Percentiles rank a stretch among this genome's conserved stretches.
phyloP scores from a whole-genome alignment of 1,140 invertebrate species.

The Rhynchophorus ferrugineus region DNA sequence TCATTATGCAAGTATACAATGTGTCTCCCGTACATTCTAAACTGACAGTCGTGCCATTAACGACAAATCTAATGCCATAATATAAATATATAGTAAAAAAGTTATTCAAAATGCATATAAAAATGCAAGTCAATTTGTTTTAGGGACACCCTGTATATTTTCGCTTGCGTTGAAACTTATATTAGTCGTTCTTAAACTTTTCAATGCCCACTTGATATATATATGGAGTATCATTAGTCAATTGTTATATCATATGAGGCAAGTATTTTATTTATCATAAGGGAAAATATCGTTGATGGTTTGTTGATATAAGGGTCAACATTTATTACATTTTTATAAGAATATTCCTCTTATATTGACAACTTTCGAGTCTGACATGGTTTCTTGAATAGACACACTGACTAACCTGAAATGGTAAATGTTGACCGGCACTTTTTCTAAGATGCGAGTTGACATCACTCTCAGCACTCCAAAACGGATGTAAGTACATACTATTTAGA shows the following conservation, averaged over 20 bases:
- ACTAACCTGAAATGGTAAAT: background rate
- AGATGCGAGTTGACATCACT: constrained; percentile 5
- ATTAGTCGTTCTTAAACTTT: too few species aligned
- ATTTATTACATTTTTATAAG: background rate
- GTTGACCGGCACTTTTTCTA: constrained; percentile 6
- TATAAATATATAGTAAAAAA: too few species aligned
- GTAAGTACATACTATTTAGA: constrained; percentile 15
- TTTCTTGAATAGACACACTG: background rate
- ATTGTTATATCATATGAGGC: background rate
- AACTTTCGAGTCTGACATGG: background rate
- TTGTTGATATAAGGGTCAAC: background rate
- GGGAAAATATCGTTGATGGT: background rate
- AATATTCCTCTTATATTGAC: background rate
- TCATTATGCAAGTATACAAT: background rate
- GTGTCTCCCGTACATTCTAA: background rate
- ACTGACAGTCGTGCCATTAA: too few species aligned
- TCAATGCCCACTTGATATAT: too few species aligned
- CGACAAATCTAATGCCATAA: too few species aligned
- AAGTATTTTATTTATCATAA: background rate
- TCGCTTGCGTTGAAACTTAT: too few species aligned
- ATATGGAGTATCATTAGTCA: background rate
- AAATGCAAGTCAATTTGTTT: too few species aligned
- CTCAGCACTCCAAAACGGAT: constrained; percentile 12
- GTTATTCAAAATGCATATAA: too few species aligned
- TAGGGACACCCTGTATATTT: too few species aligned